These are phyloP conservation scores for Salarias fasciatus DNA, from an alignment of 2,797 vertebrate genomes.

Conservation along the genomic window DNA sequence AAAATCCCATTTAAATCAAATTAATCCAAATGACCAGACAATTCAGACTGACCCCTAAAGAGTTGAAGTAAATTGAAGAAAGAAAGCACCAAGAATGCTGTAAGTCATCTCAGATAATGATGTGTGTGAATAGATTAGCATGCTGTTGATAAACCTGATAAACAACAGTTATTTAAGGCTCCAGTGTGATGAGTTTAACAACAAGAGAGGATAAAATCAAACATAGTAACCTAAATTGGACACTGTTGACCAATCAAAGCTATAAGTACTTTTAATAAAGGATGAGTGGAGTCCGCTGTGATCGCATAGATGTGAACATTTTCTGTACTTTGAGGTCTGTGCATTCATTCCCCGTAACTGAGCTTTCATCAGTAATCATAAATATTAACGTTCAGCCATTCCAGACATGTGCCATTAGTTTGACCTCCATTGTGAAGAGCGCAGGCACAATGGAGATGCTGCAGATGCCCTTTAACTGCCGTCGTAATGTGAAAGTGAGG, in stretches of 20 bases:
- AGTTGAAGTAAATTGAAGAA: constrained; percentile 43
- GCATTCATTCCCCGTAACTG: constrained; percentile 13
- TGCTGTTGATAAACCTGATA: constrained; percentile 58
- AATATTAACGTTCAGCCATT: constrained; percentile 33
- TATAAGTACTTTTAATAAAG: constrained; percentile 20
- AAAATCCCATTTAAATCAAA: constrained; percentile 61
- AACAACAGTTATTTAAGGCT: constrained; percentile 65
- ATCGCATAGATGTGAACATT: constrained; percentile 23
- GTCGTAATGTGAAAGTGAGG: constrained; percentile 52
- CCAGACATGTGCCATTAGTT: constrained; percentile 42
- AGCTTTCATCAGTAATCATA: constrained; percentile 42
- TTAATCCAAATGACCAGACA: constrained; percentile 56
- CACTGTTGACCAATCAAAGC: constrained; percentile 42
- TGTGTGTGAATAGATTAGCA: constrained; percentile 64
- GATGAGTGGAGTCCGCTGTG: constrained; percentile 13
- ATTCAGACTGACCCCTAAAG: constrained; percentile 46
- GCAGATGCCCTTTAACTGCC: constrained; percentile 51
- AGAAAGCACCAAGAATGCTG: constrained; percentile 22
- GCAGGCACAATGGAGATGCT: constrained; percentile 12
- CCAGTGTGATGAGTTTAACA: constrained; percentile 57
- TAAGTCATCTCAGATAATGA: constrained; percentile 59
- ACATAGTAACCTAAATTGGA: constrained; percentile 50
- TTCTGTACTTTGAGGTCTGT: not conserved
- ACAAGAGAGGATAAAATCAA: constrained; percentile 54
- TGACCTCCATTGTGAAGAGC: constrained; percentile 45